Evolutionary conservation across 2,888 invertebrate genomes (phyloP), one percentile per base, ranked within the genome.

Genomic region (Polietes domitor): DNA sequence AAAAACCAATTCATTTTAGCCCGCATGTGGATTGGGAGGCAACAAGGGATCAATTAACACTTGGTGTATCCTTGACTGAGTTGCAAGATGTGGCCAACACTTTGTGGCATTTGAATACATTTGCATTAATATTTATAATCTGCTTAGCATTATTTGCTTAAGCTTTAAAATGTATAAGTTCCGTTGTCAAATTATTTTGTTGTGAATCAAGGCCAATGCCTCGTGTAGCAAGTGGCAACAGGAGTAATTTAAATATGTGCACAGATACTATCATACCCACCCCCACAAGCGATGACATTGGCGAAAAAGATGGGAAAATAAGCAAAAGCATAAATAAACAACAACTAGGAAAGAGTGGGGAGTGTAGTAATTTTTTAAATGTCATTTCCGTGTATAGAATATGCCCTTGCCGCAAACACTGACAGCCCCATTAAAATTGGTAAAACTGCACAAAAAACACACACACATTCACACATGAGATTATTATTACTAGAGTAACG

Each of bases 401-500:
- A 68, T 24, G 68, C 24, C 68, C 47, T 68, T 68, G 43, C 24
- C 21, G 26, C 24, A 5, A 12, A 24, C 58, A 26, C 15, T 15
- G 58, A 24, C 58, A 26, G 12, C 53, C 7, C 9, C 58, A 58
- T 61, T n/a, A 61, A 32, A 37, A 37, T 37, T 37, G 10, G 10
- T 37, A 37, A 37, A 6, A 61, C n/a, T 32, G 2, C 61, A 26
- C 28, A 26, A 61, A 28, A 32, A 5, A n/a, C 15, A 61, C 15
- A 17, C n/a, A 28, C 17, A 32, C 41, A 41, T n/a, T n/a, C 65
- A 21, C 17, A 41, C 19, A 17, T 41, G 2, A 41, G 41, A 63
- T 37, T 32, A 17, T 17, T 41, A 65, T 65, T 65, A 65, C 41
- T 65, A 1, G 37, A 65, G 65, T 65, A 19, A 65, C 65, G 37